phyloP scores from a whole-genome alignment of 2,888 invertebrate genomes.

The Phymatocera aterrima region DNA sequence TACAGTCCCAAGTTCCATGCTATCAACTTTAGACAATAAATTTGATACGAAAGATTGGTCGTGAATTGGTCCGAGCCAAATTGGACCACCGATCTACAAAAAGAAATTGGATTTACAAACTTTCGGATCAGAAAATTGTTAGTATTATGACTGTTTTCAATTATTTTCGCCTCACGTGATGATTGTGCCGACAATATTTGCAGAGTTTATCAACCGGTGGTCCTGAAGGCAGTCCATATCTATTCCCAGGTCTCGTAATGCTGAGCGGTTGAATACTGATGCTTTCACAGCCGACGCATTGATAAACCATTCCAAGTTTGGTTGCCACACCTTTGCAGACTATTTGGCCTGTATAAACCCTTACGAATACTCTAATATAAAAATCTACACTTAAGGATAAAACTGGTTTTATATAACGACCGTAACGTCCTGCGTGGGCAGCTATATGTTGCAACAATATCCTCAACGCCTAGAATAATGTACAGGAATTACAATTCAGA shows the following conservation, averaged over 20 bases:
- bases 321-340: constrained; percentile 92
- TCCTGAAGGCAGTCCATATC: constrained; percentile 81
- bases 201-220: constrained; percentile 84
- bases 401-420: constrained; percentile 93
- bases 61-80: constrained; percentile 94
- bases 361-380: constrained; percentile 95
- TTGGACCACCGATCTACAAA: constrained; percentile 91
- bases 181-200: constrained; percentile 84
- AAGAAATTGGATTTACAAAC: not conserved
- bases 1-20: constrained; percentile 80
- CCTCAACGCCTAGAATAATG: constrained; percentile 85
- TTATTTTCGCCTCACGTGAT: constrained; percentile 77
- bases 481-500: not conserved
- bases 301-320: constrained; percentile 91
- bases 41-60: constrained; percentile 84
- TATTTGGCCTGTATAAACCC: constrained; percentile 86
- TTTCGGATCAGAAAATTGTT: constrained; percentile 18
- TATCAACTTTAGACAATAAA: constrained; percentile 76
- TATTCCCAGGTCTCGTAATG: constrained; percentile 78
- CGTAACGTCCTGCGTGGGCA: constrained; percentile 93
- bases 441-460: constrained; percentile 95
- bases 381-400: constrained; percentile 96
- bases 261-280: constrained; percentile 88
- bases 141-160: constrained; percentile 31
- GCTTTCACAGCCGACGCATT: constrained; percentile 93